A percentile compares a stretch with the other conserved stretches of the same genome.
phyloP scores from a whole-genome alignment of 2,797 vertebrate species.

The Prunella strophiata region DNA sequence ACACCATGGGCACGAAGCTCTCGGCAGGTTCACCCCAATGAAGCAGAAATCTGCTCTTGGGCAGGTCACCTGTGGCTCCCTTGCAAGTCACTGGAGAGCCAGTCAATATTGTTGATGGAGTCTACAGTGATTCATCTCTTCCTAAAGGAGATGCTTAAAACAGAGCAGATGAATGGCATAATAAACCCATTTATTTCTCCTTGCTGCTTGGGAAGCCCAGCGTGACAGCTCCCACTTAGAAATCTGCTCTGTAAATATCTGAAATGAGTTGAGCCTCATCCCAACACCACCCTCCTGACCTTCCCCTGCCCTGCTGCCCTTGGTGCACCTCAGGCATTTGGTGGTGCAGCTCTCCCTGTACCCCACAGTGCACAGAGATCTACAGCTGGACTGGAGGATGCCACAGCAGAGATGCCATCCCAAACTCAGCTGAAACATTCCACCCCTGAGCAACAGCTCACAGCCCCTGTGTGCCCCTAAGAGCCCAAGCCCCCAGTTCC shows the following conservation, averaged over 20 bases:
- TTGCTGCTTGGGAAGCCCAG: not conserved
- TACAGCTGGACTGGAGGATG: not conserved
- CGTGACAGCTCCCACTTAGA: not conserved
- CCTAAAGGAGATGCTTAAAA: slow-evolving; percentile 28
- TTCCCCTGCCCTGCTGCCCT: not conserved
- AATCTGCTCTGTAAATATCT: not conserved
- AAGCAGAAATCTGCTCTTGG: slow-evolving; percentile 19
- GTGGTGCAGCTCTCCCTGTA: not conserved
- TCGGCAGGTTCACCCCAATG: not conserved
- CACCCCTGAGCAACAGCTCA: not conserved
- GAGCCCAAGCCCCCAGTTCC: not conserved
- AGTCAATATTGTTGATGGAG: slow-evolving; percentile 29
- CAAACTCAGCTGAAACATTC: not conserved
- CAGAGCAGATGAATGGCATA: slow-evolving; percentile 24
- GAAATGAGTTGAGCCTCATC: not conserved
- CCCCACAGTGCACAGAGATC: not conserved
- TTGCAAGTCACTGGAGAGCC: not conserved
- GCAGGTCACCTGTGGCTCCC: not conserved
- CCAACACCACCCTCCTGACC: rapidly evolving
- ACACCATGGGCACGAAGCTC: not conserved
- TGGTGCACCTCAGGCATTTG: not conserved
- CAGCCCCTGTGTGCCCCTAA: not conserved
- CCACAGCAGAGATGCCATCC: not conserved
- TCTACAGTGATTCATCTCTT: not conserved
- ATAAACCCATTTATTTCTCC: not conserved